phyloP scores from a whole-genome alignment of 2,888 invertebrate species.

The Thecocarcelia acutangulata region DNA sequence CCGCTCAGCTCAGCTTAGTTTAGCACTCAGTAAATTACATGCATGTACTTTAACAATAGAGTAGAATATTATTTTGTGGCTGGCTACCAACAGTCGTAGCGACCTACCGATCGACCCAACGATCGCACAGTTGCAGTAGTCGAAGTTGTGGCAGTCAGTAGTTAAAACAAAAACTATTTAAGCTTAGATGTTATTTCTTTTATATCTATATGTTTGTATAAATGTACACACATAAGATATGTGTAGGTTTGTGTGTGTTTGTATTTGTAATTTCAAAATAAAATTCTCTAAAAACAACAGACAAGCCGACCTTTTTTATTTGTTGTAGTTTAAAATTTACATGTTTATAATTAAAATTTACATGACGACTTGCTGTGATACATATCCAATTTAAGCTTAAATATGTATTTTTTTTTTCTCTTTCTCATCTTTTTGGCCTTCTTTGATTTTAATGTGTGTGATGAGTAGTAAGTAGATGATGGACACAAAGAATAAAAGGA shows the following conservation, averaged over 20 bases:
- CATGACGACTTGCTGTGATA: conserved; percentile 68
- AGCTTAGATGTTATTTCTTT: conserved; percentile 59
- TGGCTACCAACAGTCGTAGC: neutral
- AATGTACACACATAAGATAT: neutral
- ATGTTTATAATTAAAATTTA: conserved; percentile 69
- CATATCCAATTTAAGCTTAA: conserved; percentile 43
- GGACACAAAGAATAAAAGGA: conserved; percentile 3
- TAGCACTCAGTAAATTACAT: conserved; percentile 3
- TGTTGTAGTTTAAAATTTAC: conserved; percentile 57
- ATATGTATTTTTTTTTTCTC: conserved; percentile 1
- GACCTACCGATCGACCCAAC: too few species aligned
- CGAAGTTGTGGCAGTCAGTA: conserved; percentile 37
- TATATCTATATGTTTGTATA: conserved; percentile 12
- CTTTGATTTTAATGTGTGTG: conserved; percentile 39
- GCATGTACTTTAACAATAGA: neutral
- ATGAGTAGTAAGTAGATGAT: conserved; percentile 46
- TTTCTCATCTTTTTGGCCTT: conserved; percentile 15
- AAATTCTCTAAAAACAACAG: conserved; percentile 17
- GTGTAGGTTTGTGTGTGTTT: neutral
- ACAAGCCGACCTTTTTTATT: conserved; percentile 55
- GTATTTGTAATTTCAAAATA: conserved; percentile 9
- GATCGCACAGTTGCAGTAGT: conserved; percentile 27
- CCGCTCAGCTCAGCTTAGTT: too few species aligned
- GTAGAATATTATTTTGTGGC: conserved; percentile 12
- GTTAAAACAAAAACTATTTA: conserved; percentile 53